These are phyloP conservation scores for Hemicordylus capensis DNA, from an alignment of 2,113 vertebrate genomes.

Conservation along the genomic window DNA sequence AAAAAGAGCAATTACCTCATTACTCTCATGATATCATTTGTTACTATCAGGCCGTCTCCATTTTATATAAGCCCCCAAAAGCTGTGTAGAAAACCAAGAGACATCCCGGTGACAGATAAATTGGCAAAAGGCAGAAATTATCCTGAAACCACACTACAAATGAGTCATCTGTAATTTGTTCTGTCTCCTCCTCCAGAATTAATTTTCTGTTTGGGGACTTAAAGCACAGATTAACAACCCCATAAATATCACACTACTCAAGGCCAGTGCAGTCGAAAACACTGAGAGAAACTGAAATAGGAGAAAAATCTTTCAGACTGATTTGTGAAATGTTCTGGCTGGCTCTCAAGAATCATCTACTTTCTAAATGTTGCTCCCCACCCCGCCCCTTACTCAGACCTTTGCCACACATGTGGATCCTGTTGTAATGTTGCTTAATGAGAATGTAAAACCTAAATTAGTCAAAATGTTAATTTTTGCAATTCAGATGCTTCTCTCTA, in stretches of 20 bases:
- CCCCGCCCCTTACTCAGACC: background rate
- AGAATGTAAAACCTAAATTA: background rate
- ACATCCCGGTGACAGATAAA: constrained; percentile 29
- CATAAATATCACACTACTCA: constrained; percentile 16
- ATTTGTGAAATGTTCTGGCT: background rate
- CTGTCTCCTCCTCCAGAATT: constrained; percentile 25
- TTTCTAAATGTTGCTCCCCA: background rate
- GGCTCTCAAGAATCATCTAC: background rate
- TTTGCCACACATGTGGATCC: background rate
- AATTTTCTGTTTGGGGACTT: constrained; percentile 7
- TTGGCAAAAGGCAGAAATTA: background rate
- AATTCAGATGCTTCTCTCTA: background rate
- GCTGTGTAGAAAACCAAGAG: constrained; percentile 24
- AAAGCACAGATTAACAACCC: constrained; percentile 5
- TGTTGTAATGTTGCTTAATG: background rate
- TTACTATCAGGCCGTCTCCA: constrained; percentile 47
- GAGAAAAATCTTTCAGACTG: background rate
- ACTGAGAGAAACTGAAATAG: background rate
- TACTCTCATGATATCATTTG: constrained; percentile 55
- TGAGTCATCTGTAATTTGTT: constrained; percentile 1
- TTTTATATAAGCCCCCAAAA: constrained; percentile 41
- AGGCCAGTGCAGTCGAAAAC: background rate
- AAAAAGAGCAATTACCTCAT: constrained; percentile 54
- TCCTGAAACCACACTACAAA: constrained; percentile 8
- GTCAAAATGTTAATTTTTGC: background rate